Percentiles rank a stretch among this genome's conserved stretches.
Conservation (phyloP, 2,888 invertebrate species). For the Lasioglossum vierecki region DNA sequence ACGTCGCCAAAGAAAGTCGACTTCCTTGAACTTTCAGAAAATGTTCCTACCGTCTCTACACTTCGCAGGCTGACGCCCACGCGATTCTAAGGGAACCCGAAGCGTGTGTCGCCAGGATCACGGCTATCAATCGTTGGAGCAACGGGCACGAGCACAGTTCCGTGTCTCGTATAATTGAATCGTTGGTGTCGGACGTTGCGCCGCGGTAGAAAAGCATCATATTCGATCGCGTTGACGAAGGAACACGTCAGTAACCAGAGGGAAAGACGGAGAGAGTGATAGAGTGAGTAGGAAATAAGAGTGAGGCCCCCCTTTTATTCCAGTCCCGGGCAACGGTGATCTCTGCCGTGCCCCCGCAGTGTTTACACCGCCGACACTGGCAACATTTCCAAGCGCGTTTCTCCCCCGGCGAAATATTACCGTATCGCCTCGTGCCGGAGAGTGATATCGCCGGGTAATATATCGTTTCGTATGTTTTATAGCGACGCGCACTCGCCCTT, state of each 20-base stretch:
- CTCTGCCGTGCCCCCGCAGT: constrained; percentile 64
- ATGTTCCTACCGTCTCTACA: not conserved
- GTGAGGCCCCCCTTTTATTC: constrained; percentile 16
- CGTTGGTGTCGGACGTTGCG: constrained; percentile 12
- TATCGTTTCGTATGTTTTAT: constrained; percentile 78
- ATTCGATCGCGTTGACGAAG: constrained; percentile 48
- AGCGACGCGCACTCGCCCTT: constrained; percentile 74
- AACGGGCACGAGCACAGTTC: constrained; percentile 5
- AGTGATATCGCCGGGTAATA: constrained; percentile 79
- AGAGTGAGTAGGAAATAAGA: not conserved
- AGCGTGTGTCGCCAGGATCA: constrained; percentile 12
- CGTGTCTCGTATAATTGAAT: constrained; percentile 55
- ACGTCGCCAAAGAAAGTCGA: not conserved
- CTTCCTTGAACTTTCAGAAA: not conserved
- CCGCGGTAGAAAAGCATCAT: constrained; percentile 24
- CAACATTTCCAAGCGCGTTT: constrained; percentile 64
- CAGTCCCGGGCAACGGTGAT: constrained; percentile 34
- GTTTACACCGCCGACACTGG: constrained; percentile 68
- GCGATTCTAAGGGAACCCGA: constrained; percentile 7
- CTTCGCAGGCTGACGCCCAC: constrained; percentile 14
- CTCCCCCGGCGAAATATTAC: constrained; percentile 72
- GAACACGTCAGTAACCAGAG: constrained; percentile 37
- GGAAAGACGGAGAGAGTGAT: not conserved
- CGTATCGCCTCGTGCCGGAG: constrained; percentile 73
- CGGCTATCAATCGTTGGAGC: constrained; percentile 32